These are phyloP conservation scores for Numenius arquata DNA, from an alignment of 2,113 vertebrate genomes.

Conservation along the genomic window DNA sequence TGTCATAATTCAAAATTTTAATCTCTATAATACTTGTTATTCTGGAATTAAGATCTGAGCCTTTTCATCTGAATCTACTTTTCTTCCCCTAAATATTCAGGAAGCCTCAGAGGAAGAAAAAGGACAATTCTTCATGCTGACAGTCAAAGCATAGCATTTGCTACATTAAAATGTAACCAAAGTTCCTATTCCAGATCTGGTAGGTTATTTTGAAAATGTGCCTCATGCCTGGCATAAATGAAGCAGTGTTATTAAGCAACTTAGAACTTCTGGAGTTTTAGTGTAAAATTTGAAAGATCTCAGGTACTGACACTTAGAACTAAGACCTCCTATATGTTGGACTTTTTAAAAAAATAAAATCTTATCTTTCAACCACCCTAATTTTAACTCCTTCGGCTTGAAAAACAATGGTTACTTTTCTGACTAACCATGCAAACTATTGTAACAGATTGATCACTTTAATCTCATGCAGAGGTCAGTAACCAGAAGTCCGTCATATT, in stretches of 20 bases:
- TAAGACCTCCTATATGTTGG: accelerated
- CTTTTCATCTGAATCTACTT: background rate
- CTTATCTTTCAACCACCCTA: background rate
- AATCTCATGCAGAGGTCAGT: background rate
- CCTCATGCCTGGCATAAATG: background rate
- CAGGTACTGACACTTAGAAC: background rate
- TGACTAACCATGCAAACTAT: background rate
- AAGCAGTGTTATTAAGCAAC: background rate
- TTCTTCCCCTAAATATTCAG: background rate
- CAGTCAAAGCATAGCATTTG: background rate
- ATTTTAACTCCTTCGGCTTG: background rate
- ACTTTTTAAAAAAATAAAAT: background rate
- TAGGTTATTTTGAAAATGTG: background rate
- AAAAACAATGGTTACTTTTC: background rate
- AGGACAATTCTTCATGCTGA: background rate
- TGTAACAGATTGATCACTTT: background rate
- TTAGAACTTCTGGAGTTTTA: accelerated
- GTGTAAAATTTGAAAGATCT: background rate
- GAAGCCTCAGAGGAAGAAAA: background rate
- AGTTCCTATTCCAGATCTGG: background rate
- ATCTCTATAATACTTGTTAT: background rate
- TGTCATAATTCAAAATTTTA: background rate
- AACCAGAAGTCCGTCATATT: background rate
- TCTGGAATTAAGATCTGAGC: background rate
- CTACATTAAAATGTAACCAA: background rate